Evolutionary conservation across 1,140 invertebrate genomes (phyloP).

Genomic region (Halesus radiatus): DNA sequence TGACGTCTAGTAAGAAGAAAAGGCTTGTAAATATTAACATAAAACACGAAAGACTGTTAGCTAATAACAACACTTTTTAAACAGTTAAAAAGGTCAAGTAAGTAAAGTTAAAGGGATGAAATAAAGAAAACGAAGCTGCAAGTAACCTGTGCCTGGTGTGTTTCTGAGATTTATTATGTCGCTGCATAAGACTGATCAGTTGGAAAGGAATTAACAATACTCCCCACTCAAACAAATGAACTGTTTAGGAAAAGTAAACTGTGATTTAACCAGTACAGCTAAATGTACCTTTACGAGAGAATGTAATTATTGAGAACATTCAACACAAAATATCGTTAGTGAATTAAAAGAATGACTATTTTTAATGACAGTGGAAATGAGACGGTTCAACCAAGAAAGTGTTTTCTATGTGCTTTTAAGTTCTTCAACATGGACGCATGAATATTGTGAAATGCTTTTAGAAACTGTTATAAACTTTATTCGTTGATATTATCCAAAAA

Average conservation of each 20-base stretch:
- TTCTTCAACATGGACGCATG: not conserved
- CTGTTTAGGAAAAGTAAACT: slow-evolving; percentile 7
- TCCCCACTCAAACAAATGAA: not conserved
- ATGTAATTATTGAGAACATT: not conserved
- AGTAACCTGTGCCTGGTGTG: slow-evolving; percentile 6
- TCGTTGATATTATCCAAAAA: slow-evolving; percentile 2
- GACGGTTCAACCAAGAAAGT: not conserved
- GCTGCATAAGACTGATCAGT: slow-evolving; percentile 5
- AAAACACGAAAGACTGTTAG: slow-evolving; percentile 7
- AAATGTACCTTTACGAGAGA: not conserved
- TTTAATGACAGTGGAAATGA: not conserved
- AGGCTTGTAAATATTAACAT: too few relatives aligned
- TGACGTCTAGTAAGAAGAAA: slow-evolving; percentile 46
- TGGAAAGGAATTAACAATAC: slow-evolving; percentile 3
- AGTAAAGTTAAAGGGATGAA: not conserved
- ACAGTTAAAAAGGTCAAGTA: slow-evolving; percentile 4
- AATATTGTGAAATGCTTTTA: not conserved
- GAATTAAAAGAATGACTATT: not conserved
- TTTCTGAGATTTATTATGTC: slow-evolving; percentile 2
- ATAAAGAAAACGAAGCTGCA: not conserved
- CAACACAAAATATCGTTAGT: not conserved
- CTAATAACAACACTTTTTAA: slow-evolving; percentile 10
- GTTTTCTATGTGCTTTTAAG: not conserved
- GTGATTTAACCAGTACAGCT: not conserved
- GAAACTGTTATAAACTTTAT: not conserved